Evolutionary conservation across 2,888 invertebrate species (phyloP), one percentile per base, ranked within the genome.

Genomic region (Cephonodes hylas): DNA sequence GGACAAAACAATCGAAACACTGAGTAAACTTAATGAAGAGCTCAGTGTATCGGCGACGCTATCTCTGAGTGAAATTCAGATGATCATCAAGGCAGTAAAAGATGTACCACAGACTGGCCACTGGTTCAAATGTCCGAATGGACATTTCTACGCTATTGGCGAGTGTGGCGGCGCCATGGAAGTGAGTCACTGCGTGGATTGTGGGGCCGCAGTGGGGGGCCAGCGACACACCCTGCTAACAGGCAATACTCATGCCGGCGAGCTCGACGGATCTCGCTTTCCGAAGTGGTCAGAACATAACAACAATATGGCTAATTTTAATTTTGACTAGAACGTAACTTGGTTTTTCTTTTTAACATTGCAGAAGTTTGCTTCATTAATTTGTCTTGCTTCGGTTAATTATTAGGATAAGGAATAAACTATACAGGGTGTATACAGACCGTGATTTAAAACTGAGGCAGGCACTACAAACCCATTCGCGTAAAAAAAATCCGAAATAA

Each of bases 101-200:
- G 53, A 53, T 15, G 93, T 89, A 0, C 73, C 94, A 27, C 82
- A 76, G 46, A 85, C 89, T 56, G 95, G 95, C 0, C 94, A 94
- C 72, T 96, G 96, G 96, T 96, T 89, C 80, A 94, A 94, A 78
- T 96, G 96, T 81, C 94, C 94, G 0, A 95, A 95, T 70, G 95
- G 95, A 0, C 96, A 96, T 78, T 77, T 89, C 38, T 96, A 95
- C 78, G 93, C 92, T 34, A 95, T 96, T 64, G 93, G 89, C 0
- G 94, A 95, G 2, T 96, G 96, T 75, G 96, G 96, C 3, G 95
- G 95, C 5, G 95, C 96, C 0, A 94, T 87, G 88, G 66, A 86
- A 73, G 72, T 75, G 46, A 73, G 90, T 0, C 85, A 61, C 44
- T 96, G 96, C 74, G 77, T 81, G 0, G 95, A 95, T 64, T 96